phyloP scores from a whole-genome alignment of 2,888 invertebrate genomes.

The Nymphalis polychloros region DNA sequence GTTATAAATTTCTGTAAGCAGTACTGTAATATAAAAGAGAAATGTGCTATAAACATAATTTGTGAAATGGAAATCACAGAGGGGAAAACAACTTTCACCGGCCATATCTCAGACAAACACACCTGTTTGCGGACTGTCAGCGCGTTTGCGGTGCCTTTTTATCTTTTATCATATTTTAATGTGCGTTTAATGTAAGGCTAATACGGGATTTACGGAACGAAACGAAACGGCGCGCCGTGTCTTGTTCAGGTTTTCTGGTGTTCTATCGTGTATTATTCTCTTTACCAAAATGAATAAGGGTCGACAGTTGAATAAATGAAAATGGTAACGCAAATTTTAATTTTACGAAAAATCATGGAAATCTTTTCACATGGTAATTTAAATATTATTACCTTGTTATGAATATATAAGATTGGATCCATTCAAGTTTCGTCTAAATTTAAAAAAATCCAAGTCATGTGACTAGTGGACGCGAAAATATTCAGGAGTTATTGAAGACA shows the following conservation, averaged over 20 bases:
- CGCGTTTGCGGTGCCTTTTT: conserved; percentile 14
- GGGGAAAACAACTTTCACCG: conserved; percentile 8
- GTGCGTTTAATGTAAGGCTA: conserved; percentile 5
- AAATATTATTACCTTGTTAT: too few species aligned
- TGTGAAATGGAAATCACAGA: conserved; percentile 13
- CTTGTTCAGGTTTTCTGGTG: neutral
- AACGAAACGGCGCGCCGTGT: too few species aligned
- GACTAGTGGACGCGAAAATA: conserved; percentile 9
- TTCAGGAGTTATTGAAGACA: conserved; percentile 19
- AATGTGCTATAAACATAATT: conserved; percentile 13
- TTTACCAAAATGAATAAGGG: neutral
- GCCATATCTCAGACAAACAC: conserved; percentile 18
- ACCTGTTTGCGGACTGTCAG: conserved; percentile 24
- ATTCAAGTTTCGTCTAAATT: too few species aligned
- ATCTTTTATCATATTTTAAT: conserved; percentile 13
- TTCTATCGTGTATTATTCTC: neutral
- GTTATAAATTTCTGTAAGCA: conserved; percentile 7
- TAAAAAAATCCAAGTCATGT: neutral
- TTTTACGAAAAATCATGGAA: too few species aligned
- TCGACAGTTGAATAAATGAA: neutral
- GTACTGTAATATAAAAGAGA: conserved; percentile 1
- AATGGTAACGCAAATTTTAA: neutral
- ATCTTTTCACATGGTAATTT: too few species aligned
- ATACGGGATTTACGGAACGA: neutral
- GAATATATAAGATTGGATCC: too few species aligned